Evolutionary conservation across 2,888 invertebrate genomes (phyloP), one percentile per base, ranked within the genome.

Genomic region (Clunio marinus): DNA sequence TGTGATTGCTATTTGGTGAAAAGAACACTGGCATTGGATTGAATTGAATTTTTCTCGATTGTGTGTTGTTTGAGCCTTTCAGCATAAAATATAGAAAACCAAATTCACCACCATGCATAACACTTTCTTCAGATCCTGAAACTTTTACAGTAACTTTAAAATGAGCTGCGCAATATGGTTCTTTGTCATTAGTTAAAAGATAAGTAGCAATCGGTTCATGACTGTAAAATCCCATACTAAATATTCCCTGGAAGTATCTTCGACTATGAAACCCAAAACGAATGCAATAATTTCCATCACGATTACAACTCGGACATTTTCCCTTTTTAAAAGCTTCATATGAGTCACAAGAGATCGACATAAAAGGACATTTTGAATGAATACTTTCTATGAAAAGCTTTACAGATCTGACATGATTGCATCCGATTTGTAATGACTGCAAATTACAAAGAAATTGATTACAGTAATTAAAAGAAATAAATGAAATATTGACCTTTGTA

Each of bases 321-420:
- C 88, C 90, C 60, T 81, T 84, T 70, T 82, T 78, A 74, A 89
- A 89, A 57, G 85, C 87, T 74, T 90, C 88, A 79, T 86, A 91
- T 20, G 88, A 89, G 15, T 86, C 81, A 75, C 96, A 96, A 68
- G 88, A 86, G 68, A 91, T 87, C 0, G 87, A 88, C 74, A 86
- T 80, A 75, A 89, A 95, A 0, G 89, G 86, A 73, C 95, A 95
- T 13, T 81, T 77, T 0, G 87, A 83, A 70, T 87, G 86, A 60
- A 96, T 86, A 72, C 91, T 93, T 77, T 95, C 95, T 0, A 84
- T 87, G 75, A 91, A 94, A 75, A 86, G 88, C 73, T 90, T 87
- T 75, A 91, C 86, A 70, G 93, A 90, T 63, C 95, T 81, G 69
- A 93, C 84, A 76, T 96, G 96, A 77, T 93, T 91, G 77, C 96